phyloP scores from a whole-genome alignment of 1,140 invertebrate genomes.

The Zaprionus lachaisei region DNA sequence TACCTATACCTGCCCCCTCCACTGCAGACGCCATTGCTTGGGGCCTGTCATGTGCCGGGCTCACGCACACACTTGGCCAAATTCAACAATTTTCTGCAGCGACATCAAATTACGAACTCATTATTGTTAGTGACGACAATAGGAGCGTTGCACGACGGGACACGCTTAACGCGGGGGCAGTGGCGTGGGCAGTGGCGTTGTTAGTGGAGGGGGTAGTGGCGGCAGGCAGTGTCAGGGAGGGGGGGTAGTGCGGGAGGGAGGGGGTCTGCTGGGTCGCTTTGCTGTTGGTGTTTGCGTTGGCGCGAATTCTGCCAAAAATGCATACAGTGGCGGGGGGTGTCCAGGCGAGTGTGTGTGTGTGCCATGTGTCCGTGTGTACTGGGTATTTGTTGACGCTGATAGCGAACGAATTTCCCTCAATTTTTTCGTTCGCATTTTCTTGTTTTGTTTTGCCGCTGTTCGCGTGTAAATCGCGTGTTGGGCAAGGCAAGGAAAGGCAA shows the following conservation, averaged over 20 bases:
- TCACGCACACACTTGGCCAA: conserved; percentile 40
- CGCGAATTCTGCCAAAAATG: conserved; percentile 70
- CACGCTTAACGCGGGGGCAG: background rate
- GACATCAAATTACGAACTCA: conserved; percentile 81
- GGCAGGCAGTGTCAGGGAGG: background rate
- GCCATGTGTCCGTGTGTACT: conserved; percentile 7
- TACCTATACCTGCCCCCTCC: background rate
- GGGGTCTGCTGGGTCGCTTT: background rate
- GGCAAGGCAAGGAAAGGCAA: background rate
- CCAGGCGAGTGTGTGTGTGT: conserved; percentile 12
- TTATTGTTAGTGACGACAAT: conserved; percentile 77
- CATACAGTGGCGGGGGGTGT: conserved; percentile 29
- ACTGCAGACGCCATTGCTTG: background rate
- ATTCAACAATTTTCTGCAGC: conserved; percentile 70
- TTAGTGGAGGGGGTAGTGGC: background rate
- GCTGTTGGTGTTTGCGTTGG: conserved; percentile 43
- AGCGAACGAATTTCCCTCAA: conserved; percentile 34
- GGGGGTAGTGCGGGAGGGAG: background rate
- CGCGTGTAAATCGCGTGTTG: conserved; percentile 53
- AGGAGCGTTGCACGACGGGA: conserved; percentile 9
- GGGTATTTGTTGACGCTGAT: conserved; percentile 77
- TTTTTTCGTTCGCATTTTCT: conserved; percentile 1
- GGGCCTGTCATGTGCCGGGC: conserved; percentile 24
- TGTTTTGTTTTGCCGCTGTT: conserved; percentile 9
- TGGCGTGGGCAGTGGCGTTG: background rate